A percentile compares a stretch with the other conserved stretches of the same genome.
These are phyloP conservation scores for Chlamydotis undulata DNA, from an alignment of 2,113 vertebrate species.

Conservation along the genomic window DNA sequence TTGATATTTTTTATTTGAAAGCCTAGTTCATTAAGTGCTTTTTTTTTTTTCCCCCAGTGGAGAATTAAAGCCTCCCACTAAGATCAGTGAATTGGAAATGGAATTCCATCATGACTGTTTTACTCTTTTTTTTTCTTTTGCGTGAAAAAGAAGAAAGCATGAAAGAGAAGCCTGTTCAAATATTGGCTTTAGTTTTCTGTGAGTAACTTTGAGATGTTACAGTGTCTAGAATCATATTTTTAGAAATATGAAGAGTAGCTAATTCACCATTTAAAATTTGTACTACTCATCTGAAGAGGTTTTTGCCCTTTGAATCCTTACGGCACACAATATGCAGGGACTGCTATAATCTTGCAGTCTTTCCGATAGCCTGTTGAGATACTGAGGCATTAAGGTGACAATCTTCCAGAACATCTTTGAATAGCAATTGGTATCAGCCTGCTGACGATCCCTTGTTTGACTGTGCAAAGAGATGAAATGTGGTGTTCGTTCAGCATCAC, in stretches of 20 bases:
- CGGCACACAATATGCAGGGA: not conserved
- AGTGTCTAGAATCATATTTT: not conserved
- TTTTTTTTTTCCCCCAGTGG: not conserved
- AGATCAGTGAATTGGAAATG: not conserved
- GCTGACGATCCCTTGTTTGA: not conserved
- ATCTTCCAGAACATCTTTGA: not conserved
- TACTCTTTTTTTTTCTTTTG: not conserved
- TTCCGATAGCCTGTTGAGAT: not conserved
- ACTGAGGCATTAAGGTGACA: not conserved
- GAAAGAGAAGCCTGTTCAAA: not conserved
- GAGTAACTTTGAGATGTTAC: not conserved
- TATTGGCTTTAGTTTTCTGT: not conserved
- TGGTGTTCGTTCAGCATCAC: not conserved
- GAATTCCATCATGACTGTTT: not conserved
- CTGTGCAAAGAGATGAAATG: not conserved
- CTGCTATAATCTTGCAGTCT: not conserved
- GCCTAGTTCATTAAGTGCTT: not conserved
- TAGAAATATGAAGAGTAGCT: not conserved
- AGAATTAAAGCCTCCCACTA: conserved; percentile 21
- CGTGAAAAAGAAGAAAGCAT: not conserved
- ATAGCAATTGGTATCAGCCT: not conserved
- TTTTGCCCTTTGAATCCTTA: not conserved
- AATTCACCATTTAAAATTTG: not conserved
- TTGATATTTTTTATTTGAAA: conserved; percentile 24
- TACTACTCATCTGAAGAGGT: not conserved